Evolutionary conservation across 2,113 vertebrate species (phyloP).

Genomic region (Tachycineta bicolor): DNA sequence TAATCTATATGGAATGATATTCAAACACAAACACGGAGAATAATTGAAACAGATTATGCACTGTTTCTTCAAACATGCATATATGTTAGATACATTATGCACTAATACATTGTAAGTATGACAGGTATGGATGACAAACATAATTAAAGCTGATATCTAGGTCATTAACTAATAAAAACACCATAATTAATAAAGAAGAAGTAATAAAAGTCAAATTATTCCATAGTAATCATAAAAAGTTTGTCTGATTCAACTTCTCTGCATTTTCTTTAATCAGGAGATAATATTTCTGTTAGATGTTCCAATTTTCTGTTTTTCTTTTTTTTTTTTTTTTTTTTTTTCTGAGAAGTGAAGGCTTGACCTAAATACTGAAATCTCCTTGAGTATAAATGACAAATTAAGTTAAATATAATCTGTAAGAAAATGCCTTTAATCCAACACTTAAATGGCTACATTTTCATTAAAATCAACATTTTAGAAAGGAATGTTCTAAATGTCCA

Average conservation of each 20-base stretch:
- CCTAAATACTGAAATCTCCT: neutral
- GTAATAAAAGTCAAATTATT: neutral
- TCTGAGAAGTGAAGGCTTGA: neutral
- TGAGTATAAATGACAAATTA: neutral
- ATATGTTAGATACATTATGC: neutral
- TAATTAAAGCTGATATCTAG: neutral
- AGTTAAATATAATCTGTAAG: neutral
- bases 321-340: neutral
- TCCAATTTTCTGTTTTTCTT: neutral
- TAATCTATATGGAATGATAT: neutral
- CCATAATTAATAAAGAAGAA: neutral
- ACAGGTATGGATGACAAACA: neutral
- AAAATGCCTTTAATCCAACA: neutral
- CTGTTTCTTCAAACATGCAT: neutral
- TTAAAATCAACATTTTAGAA: neutral
- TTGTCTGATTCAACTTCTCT: neutral
- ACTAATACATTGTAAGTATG: neutral
- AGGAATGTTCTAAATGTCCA: neutral
- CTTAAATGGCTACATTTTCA: neutral
- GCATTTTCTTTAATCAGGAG: neutral
- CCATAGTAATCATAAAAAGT: neutral
- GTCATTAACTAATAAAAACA: neutral
- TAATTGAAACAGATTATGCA: neutral
- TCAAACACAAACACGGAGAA: neutral
- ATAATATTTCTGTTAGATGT: neutral